phyloP scores from a whole-genome alignment of 23 tunicate genomes.

The Halocynthia aurantium region DNA sequence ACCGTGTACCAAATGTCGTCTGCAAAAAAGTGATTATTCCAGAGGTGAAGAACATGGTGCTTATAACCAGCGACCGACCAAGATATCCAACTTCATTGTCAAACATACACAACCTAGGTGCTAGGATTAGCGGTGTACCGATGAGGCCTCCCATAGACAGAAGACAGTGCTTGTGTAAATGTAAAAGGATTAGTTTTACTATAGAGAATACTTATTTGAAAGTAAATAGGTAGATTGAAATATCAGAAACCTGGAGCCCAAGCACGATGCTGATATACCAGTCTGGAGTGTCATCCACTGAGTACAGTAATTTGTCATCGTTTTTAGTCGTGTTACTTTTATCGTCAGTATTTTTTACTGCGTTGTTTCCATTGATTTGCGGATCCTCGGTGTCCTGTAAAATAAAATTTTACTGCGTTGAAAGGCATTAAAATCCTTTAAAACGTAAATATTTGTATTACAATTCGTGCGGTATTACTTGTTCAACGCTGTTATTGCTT shows the following conservation, averaged over 20 bases:
- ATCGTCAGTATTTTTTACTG: no score
- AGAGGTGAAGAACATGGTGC: slow-evolving; percentile 41
- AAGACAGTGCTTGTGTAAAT: slow-evolving; percentile 38
- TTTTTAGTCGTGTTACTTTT: no score
- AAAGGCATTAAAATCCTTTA: no score
- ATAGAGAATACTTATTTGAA: not conserved
- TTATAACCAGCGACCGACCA: slow-evolving; percentile 40
- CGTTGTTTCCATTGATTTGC: no score
- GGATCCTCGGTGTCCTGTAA: no score
- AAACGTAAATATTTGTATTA: no score
- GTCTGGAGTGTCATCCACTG: slow-evolving; percentile 40
- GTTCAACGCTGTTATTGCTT: no score
- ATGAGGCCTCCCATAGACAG: slow-evolving; percentile 56
- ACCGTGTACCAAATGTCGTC: slow-evolving; percentile 73
- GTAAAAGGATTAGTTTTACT: no score
- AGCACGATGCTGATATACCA: slow-evolving; percentile 35
- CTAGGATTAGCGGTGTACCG: slow-evolving; percentile 58
- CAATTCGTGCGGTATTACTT: no score
- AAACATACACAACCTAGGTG: slow-evolving; percentile 44
- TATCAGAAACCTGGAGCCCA: slow-evolving; percentile 32
- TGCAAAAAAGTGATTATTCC: slow-evolving; percentile 74
- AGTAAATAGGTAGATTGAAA: not conserved
- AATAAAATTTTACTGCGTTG: no score
- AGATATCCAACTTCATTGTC: slow-evolving; percentile 59
- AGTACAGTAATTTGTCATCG: slow-evolving; percentile 13